Conservation (phyloP, 2,113 vertebrate species). For the Struthidea cinerea region DNA sequence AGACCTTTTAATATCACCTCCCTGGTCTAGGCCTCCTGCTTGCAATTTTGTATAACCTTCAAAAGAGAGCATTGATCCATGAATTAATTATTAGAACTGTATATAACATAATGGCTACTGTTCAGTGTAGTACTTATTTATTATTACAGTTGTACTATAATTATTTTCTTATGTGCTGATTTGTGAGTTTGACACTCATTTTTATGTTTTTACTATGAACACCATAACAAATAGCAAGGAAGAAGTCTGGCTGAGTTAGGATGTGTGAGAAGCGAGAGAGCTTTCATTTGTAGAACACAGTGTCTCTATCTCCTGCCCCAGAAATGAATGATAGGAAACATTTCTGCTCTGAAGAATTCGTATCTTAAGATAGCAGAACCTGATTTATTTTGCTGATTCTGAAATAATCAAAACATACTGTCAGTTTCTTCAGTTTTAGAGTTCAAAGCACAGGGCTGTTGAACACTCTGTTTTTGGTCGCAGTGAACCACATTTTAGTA, state of each 20-base stretch:
- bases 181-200: not conserved
- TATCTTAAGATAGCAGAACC: not conserved
- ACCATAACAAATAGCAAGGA: not conserved
- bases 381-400: not conserved
- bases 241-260: not conserved
- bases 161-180: not conserved
- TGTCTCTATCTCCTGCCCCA: not conserved
- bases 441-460: not conserved
- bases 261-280: not conserved
- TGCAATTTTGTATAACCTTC: conserved; percentile 2
- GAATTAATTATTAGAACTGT: not conserved
- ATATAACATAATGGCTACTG: not conserved
- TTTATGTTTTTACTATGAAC: not conserved
- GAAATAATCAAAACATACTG: not conserved
- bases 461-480: not conserved
- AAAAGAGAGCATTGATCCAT: not conserved
- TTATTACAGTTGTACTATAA: not conserved
- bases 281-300: not conserved
- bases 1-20: not conserved
- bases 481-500: not conserved
- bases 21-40: not conserved
- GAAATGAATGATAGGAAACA: not conserved
- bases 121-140: not conserved
- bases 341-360: not conserved
- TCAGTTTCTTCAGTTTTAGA: not conserved